phyloP scores from a whole-genome alignment of 2,797 vertebrate species.

The Manis crassicaudata region DNA sequence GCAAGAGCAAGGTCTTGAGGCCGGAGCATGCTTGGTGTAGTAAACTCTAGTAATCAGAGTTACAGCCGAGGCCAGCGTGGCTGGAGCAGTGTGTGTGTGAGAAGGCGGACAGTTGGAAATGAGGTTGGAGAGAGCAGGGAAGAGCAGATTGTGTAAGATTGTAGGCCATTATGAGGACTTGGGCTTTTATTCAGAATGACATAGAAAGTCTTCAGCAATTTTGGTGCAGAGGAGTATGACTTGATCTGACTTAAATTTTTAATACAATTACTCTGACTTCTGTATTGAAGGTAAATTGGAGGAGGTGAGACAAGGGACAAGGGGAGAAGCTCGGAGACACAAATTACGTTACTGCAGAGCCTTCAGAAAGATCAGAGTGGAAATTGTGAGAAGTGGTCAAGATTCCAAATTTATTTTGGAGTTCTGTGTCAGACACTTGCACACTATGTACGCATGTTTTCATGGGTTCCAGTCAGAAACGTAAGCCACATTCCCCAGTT shows the following conservation, averaged over 20 bases:
- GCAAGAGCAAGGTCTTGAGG: neutral
- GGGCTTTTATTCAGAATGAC: neutral
- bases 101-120: neutral
- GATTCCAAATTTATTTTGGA: neutral
- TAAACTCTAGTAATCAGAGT: neutral
- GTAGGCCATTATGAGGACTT: neutral
- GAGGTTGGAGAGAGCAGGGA: neutral
- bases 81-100: neutral
- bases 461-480: neutral
- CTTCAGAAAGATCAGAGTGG: neutral
- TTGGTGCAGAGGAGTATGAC: neutral
- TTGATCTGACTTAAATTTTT: neutral
- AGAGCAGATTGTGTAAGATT: neutral
- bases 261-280: neutral
- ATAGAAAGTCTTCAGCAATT: neutral
- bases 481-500: neutral
- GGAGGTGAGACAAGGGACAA: neutral
- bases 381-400: neutral
- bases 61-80: neutral
- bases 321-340: neutral
- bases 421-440: neutral
- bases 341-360: neutral
- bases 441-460: neutral
- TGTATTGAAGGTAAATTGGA: neutral
- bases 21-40: neutral